Conservation (phyloP, 2,797 vertebrate species). For the Tadarida brasiliensis region DNA sequence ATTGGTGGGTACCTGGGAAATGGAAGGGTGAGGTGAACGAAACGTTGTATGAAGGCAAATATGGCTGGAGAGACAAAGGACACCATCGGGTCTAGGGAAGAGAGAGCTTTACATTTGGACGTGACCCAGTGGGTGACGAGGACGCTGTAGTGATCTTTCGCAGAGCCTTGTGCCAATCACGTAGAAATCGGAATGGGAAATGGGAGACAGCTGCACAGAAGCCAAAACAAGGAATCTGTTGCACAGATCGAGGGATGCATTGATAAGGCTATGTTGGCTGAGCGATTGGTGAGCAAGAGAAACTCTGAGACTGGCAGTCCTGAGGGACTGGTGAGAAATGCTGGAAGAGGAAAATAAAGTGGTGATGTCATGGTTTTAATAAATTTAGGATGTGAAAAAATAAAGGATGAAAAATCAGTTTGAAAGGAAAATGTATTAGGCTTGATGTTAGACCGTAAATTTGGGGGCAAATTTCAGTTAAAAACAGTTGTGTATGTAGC, state of each 20-base stretch:
- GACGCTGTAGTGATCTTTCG: background rate
- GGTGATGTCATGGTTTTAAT: background rate
- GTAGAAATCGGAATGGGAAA: background rate
- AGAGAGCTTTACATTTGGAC: background rate
- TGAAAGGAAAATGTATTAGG: slow-evolving; percentile 28
- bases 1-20: background rate
- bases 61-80: background rate
- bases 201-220: background rate
- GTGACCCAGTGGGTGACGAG: background rate
- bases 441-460: slow-evolving; percentile 48
- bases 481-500: background rate
- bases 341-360: background rate
- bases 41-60: fast-evolving
- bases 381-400: background rate
- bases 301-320: background rate
- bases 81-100: background rate
- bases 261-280: background rate
- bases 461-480: background rate
- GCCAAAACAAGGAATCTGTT: background rate
- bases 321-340: background rate
- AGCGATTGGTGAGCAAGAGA: background rate
- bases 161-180: background rate
- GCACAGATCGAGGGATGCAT: background rate
- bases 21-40: background rate
- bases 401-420: slow-evolving; percentile 11